phyloP scores from a whole-genome alignment of 2,113 vertebrate genomes.

The Blennius ocellaris region DNA sequence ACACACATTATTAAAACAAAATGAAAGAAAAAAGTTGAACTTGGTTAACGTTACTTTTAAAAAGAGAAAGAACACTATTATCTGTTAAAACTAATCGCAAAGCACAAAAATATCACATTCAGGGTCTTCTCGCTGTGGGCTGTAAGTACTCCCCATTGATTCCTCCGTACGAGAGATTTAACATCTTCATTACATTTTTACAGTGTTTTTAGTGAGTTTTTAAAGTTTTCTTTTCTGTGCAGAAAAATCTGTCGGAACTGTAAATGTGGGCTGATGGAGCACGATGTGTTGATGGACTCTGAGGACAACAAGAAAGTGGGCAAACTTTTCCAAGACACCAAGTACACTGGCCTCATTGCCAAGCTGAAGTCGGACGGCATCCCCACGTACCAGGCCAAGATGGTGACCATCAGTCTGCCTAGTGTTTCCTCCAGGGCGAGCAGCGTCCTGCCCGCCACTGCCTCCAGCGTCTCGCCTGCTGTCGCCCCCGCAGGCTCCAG shows the following conservation, averaged over 20 bases:
- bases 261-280: constrained; percentile 94
- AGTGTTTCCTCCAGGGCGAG: constrained; percentile 64
- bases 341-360: constrained; percentile 94
- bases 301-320: constrained; percentile 97
- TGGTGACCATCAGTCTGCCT: constrained; percentile 90
- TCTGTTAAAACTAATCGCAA: too few species aligned
- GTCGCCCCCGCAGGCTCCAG: constrained; percentile 5
- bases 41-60: too few species aligned
- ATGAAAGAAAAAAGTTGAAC: too few species aligned
- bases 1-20: too few species aligned
- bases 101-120: too few species aligned
- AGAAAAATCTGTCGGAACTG: constrained; percentile 99
- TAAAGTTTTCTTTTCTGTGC: constrained; percentile 22
- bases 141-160: too few species aligned
- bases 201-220: neutral
- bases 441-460: neutral
- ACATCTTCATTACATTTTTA: neutral
- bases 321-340: constrained; percentile 95
- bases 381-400: constrained; percentile 89
- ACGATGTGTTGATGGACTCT: constrained; percentile 89
- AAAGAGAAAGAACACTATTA: too few species aligned
- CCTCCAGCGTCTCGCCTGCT: constrained; percentile 19
- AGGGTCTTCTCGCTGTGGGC: too few species aligned
- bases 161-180: neutral
- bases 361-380: constrained; percentile 93